phyloP scores from a whole-genome alignment of 2,797 vertebrate genomes.

The Poeciliopsis infans region DNA sequence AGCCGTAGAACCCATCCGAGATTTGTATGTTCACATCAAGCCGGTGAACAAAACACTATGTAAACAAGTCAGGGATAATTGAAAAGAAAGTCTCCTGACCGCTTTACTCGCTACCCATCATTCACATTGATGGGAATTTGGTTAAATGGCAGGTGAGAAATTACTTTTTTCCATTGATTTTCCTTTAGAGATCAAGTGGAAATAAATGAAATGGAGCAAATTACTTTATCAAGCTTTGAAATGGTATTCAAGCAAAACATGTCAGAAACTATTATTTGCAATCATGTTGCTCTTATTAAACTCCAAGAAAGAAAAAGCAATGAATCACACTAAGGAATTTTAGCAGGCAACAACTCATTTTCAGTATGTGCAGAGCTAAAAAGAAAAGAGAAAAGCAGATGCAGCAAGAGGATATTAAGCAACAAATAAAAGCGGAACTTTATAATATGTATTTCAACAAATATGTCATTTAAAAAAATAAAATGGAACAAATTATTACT shows the following conservation, averaged over 20 bases:
- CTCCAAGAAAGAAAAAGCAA: constrained; percentile 72
- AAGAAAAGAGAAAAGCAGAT: constrained; percentile 51
- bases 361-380: constrained; percentile 64
- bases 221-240: constrained; percentile 81
- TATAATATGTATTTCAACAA: constrained; percentile 39
- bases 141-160: constrained; percentile 87
- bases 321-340: constrained; percentile 73
- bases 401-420: constrained; percentile 32
- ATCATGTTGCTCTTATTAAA: constrained; percentile 84
- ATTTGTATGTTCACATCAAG: constrained; percentile 79
- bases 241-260: constrained; percentile 83
- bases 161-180: constrained; percentile 96
- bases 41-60: constrained; percentile 85
- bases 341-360: constrained; percentile 61
- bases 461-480: not conserved
- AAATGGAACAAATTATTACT: not conserved
- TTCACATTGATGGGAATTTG: constrained; percentile 85
- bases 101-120: constrained; percentile 86
- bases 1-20: constrained; percentile 84
- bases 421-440: constrained; percentile 31
- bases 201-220: constrained; percentile 91
- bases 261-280: constrained; percentile 90
- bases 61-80: constrained; percentile 96
- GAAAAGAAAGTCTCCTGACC: constrained; percentile 88
- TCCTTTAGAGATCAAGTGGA: constrained; percentile 87